Evolutionary conservation across 35 echinoderm and acorn worm species (phyloP).

Genomic region (Diadema setosum): DNA sequence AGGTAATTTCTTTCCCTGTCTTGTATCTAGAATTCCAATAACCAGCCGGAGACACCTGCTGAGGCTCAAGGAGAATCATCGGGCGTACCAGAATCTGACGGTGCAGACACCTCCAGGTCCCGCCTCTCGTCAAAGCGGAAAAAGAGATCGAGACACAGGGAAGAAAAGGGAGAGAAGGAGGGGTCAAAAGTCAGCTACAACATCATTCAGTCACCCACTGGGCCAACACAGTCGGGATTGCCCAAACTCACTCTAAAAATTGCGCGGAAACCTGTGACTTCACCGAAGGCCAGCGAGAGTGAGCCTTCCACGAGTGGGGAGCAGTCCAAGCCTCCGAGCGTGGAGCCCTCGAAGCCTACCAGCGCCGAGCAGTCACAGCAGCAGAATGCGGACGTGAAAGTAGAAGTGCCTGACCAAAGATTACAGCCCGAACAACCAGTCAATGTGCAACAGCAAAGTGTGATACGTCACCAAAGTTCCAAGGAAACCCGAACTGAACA

Average conservation of each 20-base stretch:
- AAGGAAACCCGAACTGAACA: constrained; percentile 9
- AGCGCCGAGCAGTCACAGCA: neutral
- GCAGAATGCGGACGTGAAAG: neutral
- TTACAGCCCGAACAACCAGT: neutral
- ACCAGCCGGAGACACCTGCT: neutral
- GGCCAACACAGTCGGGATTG: neutral
- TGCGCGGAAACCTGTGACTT: neutral
- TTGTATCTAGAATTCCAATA: constrained; percentile 3
- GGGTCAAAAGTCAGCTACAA: constrained; percentile 25
- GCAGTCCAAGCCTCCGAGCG: neutral
- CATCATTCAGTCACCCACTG: constrained; percentile 41
- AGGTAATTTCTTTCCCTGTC: too few species aligned
- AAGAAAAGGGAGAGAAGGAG: constrained; percentile 12
- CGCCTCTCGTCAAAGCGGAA: neutral
- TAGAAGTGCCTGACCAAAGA: constrained; percentile 5
- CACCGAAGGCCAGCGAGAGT: neutral
- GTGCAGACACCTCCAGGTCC: neutral
- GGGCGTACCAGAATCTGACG: constrained; percentile 36
- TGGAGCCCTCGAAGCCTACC: neutral
- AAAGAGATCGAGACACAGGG: neutral
- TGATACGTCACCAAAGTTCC: neutral
- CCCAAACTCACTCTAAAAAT: constrained; percentile 54
- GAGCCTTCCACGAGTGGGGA: neutral
- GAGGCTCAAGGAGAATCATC: neutral
- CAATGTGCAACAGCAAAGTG: neutral